Base-by-base conservation (phyloP, 1,140 invertebrate genomes). In the Anadara kagoshimensis region DNA sequence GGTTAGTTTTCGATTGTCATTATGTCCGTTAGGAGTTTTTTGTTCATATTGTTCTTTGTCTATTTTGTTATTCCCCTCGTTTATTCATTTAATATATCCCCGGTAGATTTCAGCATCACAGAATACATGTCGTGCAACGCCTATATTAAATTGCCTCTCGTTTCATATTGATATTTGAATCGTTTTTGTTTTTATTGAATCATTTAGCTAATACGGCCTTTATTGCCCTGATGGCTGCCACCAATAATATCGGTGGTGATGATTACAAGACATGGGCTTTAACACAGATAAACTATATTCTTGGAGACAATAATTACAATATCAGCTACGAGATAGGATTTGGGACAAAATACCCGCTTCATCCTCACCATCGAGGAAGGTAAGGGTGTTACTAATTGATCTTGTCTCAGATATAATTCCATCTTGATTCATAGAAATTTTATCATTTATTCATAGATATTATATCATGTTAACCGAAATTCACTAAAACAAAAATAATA, bases 291-390 rank as follows among this genome's bases (percentile, higher is more conserved):
- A 82, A 91, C 75, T 93, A 93, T 79, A 91, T 92, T 74, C 86
- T 93, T 5, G 92, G 92, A 5, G 88, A 90, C 58, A 83, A 86
- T 76, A 92, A 92, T 8, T 7, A 2, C 2, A 45, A 64, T 10
- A 87, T 90, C 51, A 93, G 92, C 78, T 93, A 88, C 79, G 91
- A 93, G 0, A 90, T 93, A 18, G 93, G 93, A n/a, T 93, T 90
- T 82, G 93, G 92, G 3, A 81, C 86, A 45, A 91, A 93, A 83
- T 90, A 90, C 59, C 92, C 92, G 0, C 84, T 83, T 88, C 5
- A 89, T 16, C 80, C 80, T 20, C 82, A 84, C 69, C 82, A 84
- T 66, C 64, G 75, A 45, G 43, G 47, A 45, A 54, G 51, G 66
- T 69, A 57, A 47, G 66, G 47, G 7, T 47, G 5, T 57, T 14